Evolutionary conservation across 2,888 invertebrate genomes (phyloP).

Genomic region (Xestia ashworthii): DNA sequence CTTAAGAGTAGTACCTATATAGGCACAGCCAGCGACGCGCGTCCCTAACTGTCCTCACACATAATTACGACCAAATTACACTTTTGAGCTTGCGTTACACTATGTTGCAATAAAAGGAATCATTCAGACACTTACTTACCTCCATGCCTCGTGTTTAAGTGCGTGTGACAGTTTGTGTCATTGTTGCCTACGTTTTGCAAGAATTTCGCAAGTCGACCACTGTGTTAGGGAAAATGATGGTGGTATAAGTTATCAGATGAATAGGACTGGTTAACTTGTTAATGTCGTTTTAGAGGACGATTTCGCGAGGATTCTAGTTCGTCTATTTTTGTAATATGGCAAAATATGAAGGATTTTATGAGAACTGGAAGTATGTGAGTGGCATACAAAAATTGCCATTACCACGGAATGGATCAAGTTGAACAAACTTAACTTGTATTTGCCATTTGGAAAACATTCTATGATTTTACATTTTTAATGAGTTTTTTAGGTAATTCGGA

Average conservation of each 20-base stretch:
- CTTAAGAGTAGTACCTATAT: slow-evolving; percentile 54
- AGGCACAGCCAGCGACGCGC: slow-evolving; percentile 62
- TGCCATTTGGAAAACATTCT: not conserved
- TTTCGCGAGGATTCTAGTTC: slow-evolving; percentile 13
- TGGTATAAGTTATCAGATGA: slow-evolving; percentile 53
- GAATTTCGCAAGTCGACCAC: slow-evolving; percentile 57
- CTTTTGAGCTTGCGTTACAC: slow-evolving; percentile 56
- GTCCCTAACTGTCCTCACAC: slow-evolving; percentile 60
- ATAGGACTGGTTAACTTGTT: slow-evolving; percentile 52
- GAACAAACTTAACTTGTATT: not conserved
- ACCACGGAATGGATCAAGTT: not conserved
- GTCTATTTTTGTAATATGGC: not conserved
- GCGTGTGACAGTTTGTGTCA: slow-evolving; percentile 66
- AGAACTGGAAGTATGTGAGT: not conserved
- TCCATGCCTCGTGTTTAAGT: slow-evolving; percentile 57
- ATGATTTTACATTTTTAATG: not conserved
- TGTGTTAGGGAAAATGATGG: slow-evolving; percentile 55
- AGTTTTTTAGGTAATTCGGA: not conserved
- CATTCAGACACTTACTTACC: slow-evolving; percentile 60
- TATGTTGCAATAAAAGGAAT: slow-evolving; percentile 67
- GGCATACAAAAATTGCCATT: not conserved
- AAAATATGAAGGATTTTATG: slow-evolving; percentile 13
- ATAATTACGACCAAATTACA: slow-evolving; percentile 66
- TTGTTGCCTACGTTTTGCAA: slow-evolving; percentile 57
- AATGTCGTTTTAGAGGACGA: slow-evolving; percentile 43